These are phyloP conservation scores for Stegana nigrithorax DNA, from an alignment of 2,888 invertebrate genomes.

Conservation along the genomic window DNA sequence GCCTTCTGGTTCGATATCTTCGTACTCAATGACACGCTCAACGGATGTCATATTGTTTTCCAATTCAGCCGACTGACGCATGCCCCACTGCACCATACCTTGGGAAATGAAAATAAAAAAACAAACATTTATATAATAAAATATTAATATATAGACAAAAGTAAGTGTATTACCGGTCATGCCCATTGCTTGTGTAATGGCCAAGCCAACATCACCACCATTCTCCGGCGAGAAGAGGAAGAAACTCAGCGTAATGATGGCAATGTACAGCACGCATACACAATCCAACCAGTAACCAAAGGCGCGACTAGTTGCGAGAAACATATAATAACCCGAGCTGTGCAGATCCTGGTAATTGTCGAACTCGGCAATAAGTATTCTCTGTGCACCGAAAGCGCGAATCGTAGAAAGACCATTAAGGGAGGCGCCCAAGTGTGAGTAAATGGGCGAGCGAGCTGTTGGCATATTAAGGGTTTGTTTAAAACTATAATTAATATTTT, in stretches of 20 bases:
- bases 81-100: conserved; percentile 82
- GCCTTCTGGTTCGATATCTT: conserved; percentile 67
- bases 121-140: too few species aligned
- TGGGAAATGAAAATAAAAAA: too few species aligned
- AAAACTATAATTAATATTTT: background rate
- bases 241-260: conserved; percentile 86
- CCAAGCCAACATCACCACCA: conserved; percentile 82
- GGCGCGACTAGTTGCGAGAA: conserved; percentile 89
- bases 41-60: conserved; percentile 92
- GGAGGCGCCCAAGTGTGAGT: conserved; percentile 89
- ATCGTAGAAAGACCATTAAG: conserved; percentile 92
- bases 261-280: conserved; percentile 87
- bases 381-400: conserved; percentile 86
- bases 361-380: conserved; percentile 81
- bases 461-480: background rate
- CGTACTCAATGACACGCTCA: conserved; percentile 82
- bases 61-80: conserved; percentile 90
- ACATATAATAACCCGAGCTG: conserved; percentile 92
- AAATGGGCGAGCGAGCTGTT: conserved; percentile 92
- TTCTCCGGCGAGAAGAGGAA: conserved; percentile 76
- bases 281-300: conserved; percentile 95
- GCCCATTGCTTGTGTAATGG: conserved; percentile 84
- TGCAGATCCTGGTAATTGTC: conserved; percentile 87
- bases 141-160: too few species aligned
- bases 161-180: too few species aligned